phyloP scores from a whole-genome alignment of 1,140 invertebrate species.

The Drosophila kepulauana region DNA sequence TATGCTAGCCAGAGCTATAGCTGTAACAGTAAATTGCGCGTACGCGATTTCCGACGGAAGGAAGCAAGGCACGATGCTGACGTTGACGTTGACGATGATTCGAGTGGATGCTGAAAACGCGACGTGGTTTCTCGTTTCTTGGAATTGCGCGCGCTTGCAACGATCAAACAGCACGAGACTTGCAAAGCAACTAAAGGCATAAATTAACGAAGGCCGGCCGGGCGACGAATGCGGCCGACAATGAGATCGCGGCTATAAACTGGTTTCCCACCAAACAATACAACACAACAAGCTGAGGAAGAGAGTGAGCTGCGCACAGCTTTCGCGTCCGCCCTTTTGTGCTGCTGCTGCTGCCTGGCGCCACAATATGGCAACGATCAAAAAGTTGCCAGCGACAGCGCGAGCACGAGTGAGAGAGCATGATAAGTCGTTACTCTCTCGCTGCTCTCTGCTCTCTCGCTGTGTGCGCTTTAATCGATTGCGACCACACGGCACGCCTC shows the following conservation, averaged over 20 bases:
- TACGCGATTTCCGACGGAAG: constrained; percentile 68
- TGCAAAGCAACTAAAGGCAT: constrained; percentile 84
- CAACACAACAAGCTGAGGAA: constrained; percentile 29
- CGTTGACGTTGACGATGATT: constrained; percentile 4
- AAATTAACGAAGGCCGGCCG: constrained; percentile 82
- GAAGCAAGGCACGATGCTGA: constrained; percentile 24
- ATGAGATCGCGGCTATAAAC: constrained; percentile 76
- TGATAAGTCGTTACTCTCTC: not conserved
- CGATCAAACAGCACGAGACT: constrained; percentile 84
- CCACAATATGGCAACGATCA: constrained; percentile 80
- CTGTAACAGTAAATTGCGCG: constrained; percentile 15
- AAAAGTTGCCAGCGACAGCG: constrained; percentile 45
- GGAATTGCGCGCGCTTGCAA: constrained; percentile 75
- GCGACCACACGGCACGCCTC: constrained; percentile 56
- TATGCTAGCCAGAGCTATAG: not conserved
- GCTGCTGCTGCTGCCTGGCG: constrained; percentile 41
- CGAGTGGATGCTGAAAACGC: constrained; percentile 17
- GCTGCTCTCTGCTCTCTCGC: not conserved
- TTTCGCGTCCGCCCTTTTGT: constrained; percentile 74
- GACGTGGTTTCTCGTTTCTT: constrained; percentile 49
- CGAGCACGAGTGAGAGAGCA: not conserved
- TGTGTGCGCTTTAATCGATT: constrained; percentile 62
- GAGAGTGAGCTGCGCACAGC: constrained; percentile 59
- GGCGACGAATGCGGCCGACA: constrained; percentile 66
- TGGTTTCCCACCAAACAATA: constrained; percentile 57